Evolutionary conservation across 2,888 invertebrate species (phyloP).

Genomic region (Idaea aversata): DNA sequence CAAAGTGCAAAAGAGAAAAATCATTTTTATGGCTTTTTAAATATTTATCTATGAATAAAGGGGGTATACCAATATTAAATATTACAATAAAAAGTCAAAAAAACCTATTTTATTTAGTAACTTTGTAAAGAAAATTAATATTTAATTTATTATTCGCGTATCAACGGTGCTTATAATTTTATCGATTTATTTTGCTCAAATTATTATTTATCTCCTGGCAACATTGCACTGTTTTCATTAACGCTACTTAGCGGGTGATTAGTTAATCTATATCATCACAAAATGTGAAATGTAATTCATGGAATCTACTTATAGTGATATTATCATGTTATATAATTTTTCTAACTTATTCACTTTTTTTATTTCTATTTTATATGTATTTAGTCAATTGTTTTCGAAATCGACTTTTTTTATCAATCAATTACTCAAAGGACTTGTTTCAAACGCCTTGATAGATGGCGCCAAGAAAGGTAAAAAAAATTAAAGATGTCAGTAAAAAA

Average conservation of each 20-base stretch:
- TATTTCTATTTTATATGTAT: not conserved
- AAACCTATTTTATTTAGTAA: not conserved
- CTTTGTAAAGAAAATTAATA: not conserved
- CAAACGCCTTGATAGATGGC: too few relatives aligned
- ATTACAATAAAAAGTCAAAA: not conserved
- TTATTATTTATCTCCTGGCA: conserved; percentile 18
- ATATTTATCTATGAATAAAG: too few relatives aligned
- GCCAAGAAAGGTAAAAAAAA: too few relatives aligned
- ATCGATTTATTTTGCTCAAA: conserved; percentile 22
- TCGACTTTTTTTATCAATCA: not conserved
- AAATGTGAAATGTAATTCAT: not conserved
- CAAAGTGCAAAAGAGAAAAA: too few relatives aligned
- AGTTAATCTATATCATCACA: not conserved
- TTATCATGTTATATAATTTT: not conserved
- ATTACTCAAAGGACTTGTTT: too few relatives aligned
- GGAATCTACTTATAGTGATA: not conserved
- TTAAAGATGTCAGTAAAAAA: too few relatives aligned
- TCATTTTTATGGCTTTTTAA: too few relatives aligned
- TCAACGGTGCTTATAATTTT: conserved; percentile 11
- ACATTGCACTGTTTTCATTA: conserved; percentile 1
- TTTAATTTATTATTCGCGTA: not conserved
- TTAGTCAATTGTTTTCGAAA: not conserved
- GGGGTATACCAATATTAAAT: not conserved
- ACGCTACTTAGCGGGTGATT: too few relatives aligned
- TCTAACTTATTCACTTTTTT: not conserved